Base-by-base conservation (phyloP, 2,113 vertebrate genomes). In the Siniperca knerii region DNA sequence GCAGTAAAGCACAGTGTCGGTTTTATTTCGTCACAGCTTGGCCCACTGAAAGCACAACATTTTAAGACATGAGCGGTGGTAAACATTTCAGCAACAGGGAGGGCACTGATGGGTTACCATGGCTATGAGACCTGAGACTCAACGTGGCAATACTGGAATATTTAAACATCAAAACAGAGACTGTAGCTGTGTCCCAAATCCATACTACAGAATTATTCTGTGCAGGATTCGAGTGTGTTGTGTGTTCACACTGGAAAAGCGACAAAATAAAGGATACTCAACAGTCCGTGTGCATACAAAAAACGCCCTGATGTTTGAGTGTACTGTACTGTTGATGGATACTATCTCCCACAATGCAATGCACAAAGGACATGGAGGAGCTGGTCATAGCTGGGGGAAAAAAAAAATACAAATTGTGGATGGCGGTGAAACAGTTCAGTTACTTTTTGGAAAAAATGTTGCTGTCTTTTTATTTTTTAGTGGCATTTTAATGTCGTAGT, bases 21-120 rank as follows among this genome's bases (percentile, higher is more conserved):
- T 75, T 57, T 66, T 4, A 12, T 52, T 62, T 48, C 23, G 48
- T 76, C 75, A 70, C 79, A 92, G 84, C 76, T 80, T 80, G 76
- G 68, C 48, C 54, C 23, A n/a, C 57, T 71, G 16, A 54, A 66
- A 83, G 44, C 69, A 54, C 46, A 57, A 77, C 37, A 52, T 46
- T 75, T 82, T 88, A 89, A 90, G 85, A 92, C 89, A 84, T 37
- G 7, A 79, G 71, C 57, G 74, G 72, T 4, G 23, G 68, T 79
- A 81, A 89, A 83, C 58, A 65, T 75, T 83, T 84, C 65, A 77
- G 77, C 77, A 60, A 84, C 37, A 7, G 52, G 40, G 10, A 58
- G 71, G 64, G 33, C 65, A 82, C 74, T 72, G 55, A 29, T 2
- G 1, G 77, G 77, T 66, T 60, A 68, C 57, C 40, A 73, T 69